Conservation (phyloP, 2,888 invertebrate genomes). For the Cyaniris semiargus region DNA sequence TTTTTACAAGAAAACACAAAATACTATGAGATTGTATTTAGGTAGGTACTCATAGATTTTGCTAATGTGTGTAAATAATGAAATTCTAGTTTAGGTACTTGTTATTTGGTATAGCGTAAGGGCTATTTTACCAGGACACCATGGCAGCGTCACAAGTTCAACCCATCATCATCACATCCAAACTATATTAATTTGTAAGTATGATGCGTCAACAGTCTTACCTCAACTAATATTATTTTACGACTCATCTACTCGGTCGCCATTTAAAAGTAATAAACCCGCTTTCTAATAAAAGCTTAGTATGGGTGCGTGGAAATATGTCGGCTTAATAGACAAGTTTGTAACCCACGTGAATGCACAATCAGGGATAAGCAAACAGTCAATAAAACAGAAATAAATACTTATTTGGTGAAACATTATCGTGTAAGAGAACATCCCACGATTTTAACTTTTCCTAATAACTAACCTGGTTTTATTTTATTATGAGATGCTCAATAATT, state of each 20-base stretch:
- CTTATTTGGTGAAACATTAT: constrained; percentile 14
- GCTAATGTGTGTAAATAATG: too few relatives aligned
- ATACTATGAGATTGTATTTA: too few relatives aligned
- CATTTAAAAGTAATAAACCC: constrained; percentile 74
- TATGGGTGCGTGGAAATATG: constrained; percentile 70
- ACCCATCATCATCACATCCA: background rate
- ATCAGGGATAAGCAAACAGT: constrained; percentile 25
- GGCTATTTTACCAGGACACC: too few relatives aligned
- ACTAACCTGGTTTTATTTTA: background rate
- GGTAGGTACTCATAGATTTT: too few relatives aligned
- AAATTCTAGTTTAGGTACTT: too few relatives aligned
- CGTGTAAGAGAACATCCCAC: background rate
- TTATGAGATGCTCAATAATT: background rate
- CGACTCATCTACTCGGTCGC: constrained; percentile 51
- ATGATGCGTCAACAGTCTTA: background rate
- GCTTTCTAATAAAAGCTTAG: constrained; percentile 61
- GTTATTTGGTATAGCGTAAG: too few relatives aligned
- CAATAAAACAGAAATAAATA: constrained; percentile 23
- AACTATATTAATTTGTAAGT: background rate
- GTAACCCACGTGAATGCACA: constrained; percentile 43
- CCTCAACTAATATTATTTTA: constrained; percentile 48
- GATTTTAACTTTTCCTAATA: background rate
- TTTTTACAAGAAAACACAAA: too few relatives aligned
- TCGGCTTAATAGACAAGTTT: constrained; percentile 67
- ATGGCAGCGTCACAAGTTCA: too few relatives aligned